Conservation (phyloP, 1,140 invertebrate genomes). For the Caerostris darwini region DNA sequence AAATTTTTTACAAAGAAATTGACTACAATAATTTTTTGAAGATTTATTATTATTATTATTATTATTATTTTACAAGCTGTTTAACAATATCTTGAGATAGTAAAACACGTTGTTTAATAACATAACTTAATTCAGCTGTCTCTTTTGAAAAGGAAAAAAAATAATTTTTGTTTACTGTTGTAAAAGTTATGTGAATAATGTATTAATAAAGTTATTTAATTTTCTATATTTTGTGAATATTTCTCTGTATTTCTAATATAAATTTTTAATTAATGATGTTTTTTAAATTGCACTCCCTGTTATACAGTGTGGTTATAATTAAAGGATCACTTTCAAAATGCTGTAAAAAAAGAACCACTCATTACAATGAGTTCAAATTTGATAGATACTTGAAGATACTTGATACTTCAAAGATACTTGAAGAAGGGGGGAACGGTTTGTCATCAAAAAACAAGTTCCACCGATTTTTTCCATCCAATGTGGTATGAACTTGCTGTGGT, state of each 20-base stretch:
- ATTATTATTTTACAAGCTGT: not conserved
- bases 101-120: not conserved
- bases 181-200: constrained; percentile 52
- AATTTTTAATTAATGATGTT: not conserved
- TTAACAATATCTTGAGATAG: not conserved
- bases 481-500: too few relatives aligned
- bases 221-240: not conserved
- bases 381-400: too few relatives aligned
- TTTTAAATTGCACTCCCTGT: too few relatives aligned
- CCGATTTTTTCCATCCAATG: too few relatives aligned
- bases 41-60: not conserved
- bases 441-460: too few relatives aligned
- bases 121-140: not conserved
- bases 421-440: too few relatives aligned
- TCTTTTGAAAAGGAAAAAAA: not conserved
- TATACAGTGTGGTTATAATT: too few relatives aligned
- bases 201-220: constrained; percentile 54
- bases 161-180: not conserved
- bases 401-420: too few relatives aligned
- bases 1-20: not conserved
- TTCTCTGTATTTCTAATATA: not conserved
- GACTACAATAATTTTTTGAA: not conserved
- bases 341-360: too few relatives aligned
- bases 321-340: too few relatives aligned
- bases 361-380: too few relatives aligned